A percentile compares a stretch with the other conserved stretches of the same genome.
These are phyloP conservation scores for rabbit (Oryctolagus cuniculus) DNA, from an alignment of 2,113 vertebrate genomes.

Conservation along the genomic window DNA sequence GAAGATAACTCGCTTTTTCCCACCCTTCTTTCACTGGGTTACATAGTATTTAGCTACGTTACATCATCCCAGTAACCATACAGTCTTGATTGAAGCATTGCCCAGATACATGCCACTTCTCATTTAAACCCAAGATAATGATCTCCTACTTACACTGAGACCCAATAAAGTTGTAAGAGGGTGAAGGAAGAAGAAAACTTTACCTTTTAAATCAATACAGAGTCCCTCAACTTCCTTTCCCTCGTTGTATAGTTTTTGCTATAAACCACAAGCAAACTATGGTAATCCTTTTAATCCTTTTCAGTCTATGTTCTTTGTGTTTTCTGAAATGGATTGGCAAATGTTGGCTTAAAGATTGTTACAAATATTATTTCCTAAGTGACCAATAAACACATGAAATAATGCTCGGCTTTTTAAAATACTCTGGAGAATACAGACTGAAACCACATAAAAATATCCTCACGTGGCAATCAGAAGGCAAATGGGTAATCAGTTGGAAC, in stretches of 20 bases:
- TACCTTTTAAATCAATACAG: not conserved
- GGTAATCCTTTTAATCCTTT: not conserved
- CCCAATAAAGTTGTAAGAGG: not conserved
- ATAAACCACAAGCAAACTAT: not conserved
- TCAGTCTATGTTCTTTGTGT: not conserved
- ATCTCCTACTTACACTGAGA: not conserved
- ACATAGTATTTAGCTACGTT: slow-evolving; percentile 23
- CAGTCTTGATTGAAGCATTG: not conserved
- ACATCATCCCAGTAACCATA: not conserved
- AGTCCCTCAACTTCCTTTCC: not conserved
- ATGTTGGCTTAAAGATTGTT: not conserved
- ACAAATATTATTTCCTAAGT: not conserved
- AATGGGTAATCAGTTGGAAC: not conserved
- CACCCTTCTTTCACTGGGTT: slow-evolving; percentile 2
- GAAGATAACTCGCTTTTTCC: not conserved
- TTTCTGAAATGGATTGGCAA: not conserved
- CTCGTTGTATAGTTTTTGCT: not conserved
- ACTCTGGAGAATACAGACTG: not conserved
- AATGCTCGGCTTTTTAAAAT: not conserved
- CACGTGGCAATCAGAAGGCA: not conserved
- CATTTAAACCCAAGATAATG: not conserved
- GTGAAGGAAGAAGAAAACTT: not conserved
- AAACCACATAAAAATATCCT: not conserved
- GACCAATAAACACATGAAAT: not conserved
- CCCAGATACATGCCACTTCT: not conserved